A percentile compares a stretch with the other conserved stretches of the same genome.
phyloP scores from a whole-genome alignment of 1,140 invertebrate species.

The Drosophila erecta region DNA sequence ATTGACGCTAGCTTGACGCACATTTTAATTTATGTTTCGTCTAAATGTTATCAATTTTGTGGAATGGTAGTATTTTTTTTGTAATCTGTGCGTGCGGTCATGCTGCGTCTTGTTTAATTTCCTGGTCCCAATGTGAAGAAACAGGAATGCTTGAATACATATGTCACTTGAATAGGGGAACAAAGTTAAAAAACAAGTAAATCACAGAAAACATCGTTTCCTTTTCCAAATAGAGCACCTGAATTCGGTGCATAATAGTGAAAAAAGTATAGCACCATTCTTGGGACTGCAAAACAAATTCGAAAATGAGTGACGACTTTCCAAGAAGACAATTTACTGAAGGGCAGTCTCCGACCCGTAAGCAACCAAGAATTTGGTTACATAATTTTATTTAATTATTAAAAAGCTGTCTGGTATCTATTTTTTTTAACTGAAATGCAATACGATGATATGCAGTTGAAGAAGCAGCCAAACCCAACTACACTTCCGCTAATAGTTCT shows the following conservation, averaged over 20 bases:
- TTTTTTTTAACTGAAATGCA: constrained; percentile 14
- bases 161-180: constrained; percentile 18
- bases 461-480: constrained; percentile 47
- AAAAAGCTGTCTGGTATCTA: constrained; percentile 16
- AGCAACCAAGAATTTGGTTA: constrained; percentile 55
- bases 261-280: constrained; percentile 9
- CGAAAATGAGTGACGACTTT: constrained; percentile 84
- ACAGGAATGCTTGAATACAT: constrained; percentile 11
- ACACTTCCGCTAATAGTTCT: constrained; percentile 55
- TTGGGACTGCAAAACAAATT: constrained; percentile 53
- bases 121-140: neutral
- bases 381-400: constrained; percentile 56
- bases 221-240: constrained; percentile 44
- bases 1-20: no score
- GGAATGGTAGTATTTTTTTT: no score
- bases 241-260: constrained; percentile 30
- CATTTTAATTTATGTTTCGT: no score
- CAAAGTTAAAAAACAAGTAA: constrained; percentile 50
- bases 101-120: no score
- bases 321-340: constrained; percentile 80
- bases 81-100: no score
- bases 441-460: constrained; percentile 36
- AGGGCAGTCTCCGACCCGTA: constrained; percentile 67
- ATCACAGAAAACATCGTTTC: constrained; percentile 43
- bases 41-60: no score